Conservation (phyloP, 2,797 vertebrate species). For the Sebastes variabilis region DNA sequence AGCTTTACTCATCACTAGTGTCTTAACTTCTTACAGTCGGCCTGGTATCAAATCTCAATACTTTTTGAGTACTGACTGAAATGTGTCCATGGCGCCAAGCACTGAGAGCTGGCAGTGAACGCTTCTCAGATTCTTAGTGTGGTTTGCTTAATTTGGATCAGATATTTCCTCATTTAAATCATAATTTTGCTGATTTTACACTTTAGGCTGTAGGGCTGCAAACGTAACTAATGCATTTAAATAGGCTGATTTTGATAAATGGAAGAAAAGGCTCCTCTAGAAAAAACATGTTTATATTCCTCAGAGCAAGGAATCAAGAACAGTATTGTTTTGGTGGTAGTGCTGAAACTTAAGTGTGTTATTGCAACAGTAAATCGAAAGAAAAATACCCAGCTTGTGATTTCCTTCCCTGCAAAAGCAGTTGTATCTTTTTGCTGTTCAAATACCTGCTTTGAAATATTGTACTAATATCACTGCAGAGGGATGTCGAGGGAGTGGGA, state of each 20-base stretch:
- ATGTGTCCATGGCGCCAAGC: background rate
- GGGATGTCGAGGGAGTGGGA: conserved; percentile 17
- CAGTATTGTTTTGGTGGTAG: background rate
- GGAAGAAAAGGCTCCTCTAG: background rate
- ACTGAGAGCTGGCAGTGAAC: background rate
- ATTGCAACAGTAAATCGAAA: conserved; percentile 5
- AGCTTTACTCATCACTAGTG: background rate
- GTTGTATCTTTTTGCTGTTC: conserved; percentile 7
- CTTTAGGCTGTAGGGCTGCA: background rate
- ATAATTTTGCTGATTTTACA: background rate
- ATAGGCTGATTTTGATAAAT: background rate
- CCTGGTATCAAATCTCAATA: background rate
- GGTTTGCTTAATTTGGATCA: background rate
- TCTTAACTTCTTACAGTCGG: background rate
- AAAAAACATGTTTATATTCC: background rate
- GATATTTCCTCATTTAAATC: background rate
- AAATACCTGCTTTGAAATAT: conserved; percentile 42
- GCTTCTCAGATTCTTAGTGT: background rate
- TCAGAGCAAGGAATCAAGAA: background rate
- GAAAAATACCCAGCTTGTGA: background rate
- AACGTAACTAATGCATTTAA: background rate
- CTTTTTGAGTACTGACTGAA: background rate
- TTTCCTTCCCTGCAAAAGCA: conserved; percentile 15
- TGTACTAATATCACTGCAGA: conserved; percentile 33
- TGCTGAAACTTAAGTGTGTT: background rate